Percentiles rank a stretch among this genome's conserved stretches.
phyloP scores from a whole-genome alignment of 2,113 vertebrate species.

The Catharus bicknelli region DNA sequence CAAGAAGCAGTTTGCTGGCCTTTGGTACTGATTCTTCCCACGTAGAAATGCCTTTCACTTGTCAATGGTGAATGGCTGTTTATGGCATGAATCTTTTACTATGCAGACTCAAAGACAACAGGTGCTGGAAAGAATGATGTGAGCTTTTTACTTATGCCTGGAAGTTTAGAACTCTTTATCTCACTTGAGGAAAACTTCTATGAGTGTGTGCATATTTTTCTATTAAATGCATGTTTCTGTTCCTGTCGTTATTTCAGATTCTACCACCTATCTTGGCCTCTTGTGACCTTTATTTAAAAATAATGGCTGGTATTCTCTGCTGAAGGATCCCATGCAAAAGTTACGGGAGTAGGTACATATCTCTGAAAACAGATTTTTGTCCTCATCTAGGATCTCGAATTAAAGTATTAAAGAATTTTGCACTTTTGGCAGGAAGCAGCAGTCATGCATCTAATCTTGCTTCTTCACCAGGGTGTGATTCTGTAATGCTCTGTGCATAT shows the following conservation, averaged over 20 bases:
- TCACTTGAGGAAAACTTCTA: neutral
- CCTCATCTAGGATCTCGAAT: neutral
- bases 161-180: slow-evolving; percentile 26
- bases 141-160: slow-evolving; percentile 32
- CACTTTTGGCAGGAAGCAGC: neutral
- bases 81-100: slow-evolving; percentile 42
- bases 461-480: neutral
- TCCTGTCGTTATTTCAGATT: neutral
- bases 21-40: slow-evolving; percentile 38
- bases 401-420: neutral
- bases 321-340: neutral
- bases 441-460: neutral
- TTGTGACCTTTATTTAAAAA: neutral
- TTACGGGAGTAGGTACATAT: neutral
- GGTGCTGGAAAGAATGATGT: slow-evolving; percentile 46
- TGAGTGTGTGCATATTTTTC: neutral
- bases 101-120: slow-evolving; percentile 38
- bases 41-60: slow-evolving; percentile 35
- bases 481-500: neutral
- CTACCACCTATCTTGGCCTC: neutral
- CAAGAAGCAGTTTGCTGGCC: slow-evolving; percentile 50
- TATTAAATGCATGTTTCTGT: neutral
- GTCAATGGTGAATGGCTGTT: slow-evolving; percentile 36
- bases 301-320: neutral
- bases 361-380: slow-evolving; percentile 15